Percentiles rank a stretch among this genome's conserved stretches.
These are phyloP conservation scores for Plutomurus gul DNA, from an alignment of 1,140 invertebrate genomes.

Conservation along the genomic window DNA sequence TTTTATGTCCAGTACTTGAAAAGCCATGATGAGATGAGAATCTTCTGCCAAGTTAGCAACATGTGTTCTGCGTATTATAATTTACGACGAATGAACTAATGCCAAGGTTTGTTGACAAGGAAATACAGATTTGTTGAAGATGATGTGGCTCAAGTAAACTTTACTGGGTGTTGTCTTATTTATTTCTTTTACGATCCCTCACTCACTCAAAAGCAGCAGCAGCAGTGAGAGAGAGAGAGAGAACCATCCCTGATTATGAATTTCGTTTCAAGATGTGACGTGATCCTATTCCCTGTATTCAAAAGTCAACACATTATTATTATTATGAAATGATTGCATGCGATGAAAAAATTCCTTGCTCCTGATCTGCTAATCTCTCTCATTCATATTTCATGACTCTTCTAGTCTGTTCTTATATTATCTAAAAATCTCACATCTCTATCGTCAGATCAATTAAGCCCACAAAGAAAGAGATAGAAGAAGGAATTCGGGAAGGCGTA, in stretches of 20 bases:
- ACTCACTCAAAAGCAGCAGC: background rate
- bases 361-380: background rate
- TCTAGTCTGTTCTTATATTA: background rate
- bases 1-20: too few species aligned
- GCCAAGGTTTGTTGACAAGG: conserved; percentile 34
- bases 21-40: background rate
- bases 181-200: background rate
- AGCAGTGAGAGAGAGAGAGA: too few species aligned
- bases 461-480: too few species aligned
- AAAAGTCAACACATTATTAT: background rate
- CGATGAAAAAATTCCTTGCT: background rate
- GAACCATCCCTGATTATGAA: background rate
- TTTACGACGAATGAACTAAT: background rate
- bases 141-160: background rate
- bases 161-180: background rate
- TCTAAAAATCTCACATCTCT: background rate
- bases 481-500: too few species aligned
- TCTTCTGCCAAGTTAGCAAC: background rate
- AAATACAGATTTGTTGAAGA: conserved; percentile 1
- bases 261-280: background rate
- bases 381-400: background rate
- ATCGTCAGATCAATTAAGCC: background rate
- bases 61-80: too few species aligned
- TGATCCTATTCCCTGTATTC: background rate
- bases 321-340: background rate